phyloP scores from a whole-genome alignment of 2,113 vertebrate genomes.

The Beaufortia kweichowensis region DNA sequence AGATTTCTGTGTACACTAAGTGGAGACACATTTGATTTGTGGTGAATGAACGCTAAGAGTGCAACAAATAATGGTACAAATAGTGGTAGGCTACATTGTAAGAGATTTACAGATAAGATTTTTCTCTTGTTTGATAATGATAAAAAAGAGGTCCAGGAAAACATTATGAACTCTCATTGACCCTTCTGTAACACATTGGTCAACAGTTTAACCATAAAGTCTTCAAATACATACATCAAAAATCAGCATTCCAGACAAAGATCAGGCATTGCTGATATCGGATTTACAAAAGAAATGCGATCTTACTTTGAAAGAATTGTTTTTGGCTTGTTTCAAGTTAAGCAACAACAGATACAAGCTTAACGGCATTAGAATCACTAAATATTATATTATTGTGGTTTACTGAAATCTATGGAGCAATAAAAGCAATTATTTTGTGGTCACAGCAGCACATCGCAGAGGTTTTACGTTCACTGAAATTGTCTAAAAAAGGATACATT shows the following conservation, averaged over 20 bases:
- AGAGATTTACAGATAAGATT: not conserved
- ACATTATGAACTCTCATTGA: not conserved
- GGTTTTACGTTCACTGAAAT: not conserved
- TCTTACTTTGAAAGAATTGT: too few species aligned
- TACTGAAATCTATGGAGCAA: not conserved
- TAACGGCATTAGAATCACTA: constrained; percentile 5
- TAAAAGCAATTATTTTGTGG: not conserved
- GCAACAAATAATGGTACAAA: too few species aligned
- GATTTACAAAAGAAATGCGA: not conserved
- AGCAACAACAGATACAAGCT: not conserved
- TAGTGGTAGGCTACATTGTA: not conserved
- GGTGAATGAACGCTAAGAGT: too few species aligned
- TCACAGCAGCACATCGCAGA: not conserved
- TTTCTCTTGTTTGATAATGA: not conserved
- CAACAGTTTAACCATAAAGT: not conserved
- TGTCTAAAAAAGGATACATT: not conserved
- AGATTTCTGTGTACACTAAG: not conserved
- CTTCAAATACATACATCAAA: not conserved
- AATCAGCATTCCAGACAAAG: not conserved
- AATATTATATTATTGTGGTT: not conserved
- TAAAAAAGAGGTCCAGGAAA: not conserved
- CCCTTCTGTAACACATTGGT: not conserved
- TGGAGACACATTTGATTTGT: not conserved
- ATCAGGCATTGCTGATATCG: not conserved
- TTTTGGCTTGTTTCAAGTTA: not conserved